A percentile compares a stretch with the other conserved stretches of the same genome.
These are phyloP conservation scores for Alouatta palliata DNA, from an alignment of 2,113 vertebrate genomes.

Conservation along the genomic window DNA sequence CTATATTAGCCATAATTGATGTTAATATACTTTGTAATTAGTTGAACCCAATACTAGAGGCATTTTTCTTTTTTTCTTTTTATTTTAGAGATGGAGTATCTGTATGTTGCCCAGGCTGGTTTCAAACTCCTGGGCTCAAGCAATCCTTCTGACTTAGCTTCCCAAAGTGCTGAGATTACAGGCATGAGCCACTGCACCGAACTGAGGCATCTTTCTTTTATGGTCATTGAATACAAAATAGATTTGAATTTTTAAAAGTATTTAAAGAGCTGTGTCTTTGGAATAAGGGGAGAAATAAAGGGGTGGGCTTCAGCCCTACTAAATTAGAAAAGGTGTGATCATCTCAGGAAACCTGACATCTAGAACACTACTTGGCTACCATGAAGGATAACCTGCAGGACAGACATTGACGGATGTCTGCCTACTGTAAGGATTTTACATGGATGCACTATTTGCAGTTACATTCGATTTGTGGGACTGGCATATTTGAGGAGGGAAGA, in stretches of 20 bases:
- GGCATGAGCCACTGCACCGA: not conserved
- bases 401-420: not conserved
- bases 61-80: not conserved
- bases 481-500: not conserved
- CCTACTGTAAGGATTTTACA: not conserved
- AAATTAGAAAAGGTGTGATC: not conserved
- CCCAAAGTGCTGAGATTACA: not conserved
- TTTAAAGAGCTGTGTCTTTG: not conserved
- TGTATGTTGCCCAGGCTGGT: not conserved
- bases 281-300: not conserved
- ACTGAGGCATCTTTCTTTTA: not conserved
- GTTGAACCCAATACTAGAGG: not conserved
- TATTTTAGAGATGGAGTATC: not conserved
- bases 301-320: not conserved
- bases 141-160: not conserved
- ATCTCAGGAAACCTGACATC: not conserved
- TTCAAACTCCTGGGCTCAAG: not conserved
- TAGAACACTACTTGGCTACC: not conserved
- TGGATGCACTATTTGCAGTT: not conserved
- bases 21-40: constrained; percentile 16
- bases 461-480: not conserved
- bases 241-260: constrained; percentile 16
- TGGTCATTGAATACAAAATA: constrained; percentile 2
- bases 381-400: not conserved
- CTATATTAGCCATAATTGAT: not conserved